Conservation (phyloP, 35 echinoderm and acorn worm genomes). For the Apostichopus parvimensis region DNA sequence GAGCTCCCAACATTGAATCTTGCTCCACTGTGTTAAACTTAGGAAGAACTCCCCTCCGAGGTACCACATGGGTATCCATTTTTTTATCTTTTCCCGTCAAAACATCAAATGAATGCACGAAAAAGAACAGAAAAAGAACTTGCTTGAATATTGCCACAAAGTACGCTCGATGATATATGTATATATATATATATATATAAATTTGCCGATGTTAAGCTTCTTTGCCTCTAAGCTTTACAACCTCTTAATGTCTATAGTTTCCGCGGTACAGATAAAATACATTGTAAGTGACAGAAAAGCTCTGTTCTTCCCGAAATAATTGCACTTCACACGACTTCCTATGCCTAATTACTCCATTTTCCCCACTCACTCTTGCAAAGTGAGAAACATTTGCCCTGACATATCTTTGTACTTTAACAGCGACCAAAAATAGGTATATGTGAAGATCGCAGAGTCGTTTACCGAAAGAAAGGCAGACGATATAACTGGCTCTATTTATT, state of each 20-base stretch:
- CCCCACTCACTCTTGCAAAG: not conserved
- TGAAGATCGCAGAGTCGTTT: not conserved
- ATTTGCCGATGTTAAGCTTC: not conserved
- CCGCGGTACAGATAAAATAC: not conserved
- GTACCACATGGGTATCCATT: slow-evolving; percentile 31
- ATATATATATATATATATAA: too few relatives aligned
- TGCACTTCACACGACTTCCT: not conserved
- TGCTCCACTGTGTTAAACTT: slow-evolving; percentile 66
- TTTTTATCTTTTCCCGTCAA: not conserved
- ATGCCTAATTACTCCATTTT: not conserved
- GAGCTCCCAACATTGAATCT: slow-evolving; percentile 49
- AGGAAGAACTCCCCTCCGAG: slow-evolving; percentile 53
- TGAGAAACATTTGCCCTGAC: not conserved
- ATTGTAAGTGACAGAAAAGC: not conserved
- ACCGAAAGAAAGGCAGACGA: not conserved
- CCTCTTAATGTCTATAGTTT: not conserved
- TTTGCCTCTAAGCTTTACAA: not conserved
- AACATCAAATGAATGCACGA: not conserved
- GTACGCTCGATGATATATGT: too few relatives aligned
- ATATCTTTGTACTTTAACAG: not conserved
- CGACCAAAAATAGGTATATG: not conserved
- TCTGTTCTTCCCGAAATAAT: not conserved
- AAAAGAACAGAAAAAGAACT: not conserved
- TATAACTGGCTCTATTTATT: not conserved
- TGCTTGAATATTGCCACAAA: too few relatives aligned